A percentile compares a stretch with the other conserved stretches of the same genome.
phyloP scores from a whole-genome alignment of 2,888 invertebrate genomes.

The Aquatica leii region DNA sequence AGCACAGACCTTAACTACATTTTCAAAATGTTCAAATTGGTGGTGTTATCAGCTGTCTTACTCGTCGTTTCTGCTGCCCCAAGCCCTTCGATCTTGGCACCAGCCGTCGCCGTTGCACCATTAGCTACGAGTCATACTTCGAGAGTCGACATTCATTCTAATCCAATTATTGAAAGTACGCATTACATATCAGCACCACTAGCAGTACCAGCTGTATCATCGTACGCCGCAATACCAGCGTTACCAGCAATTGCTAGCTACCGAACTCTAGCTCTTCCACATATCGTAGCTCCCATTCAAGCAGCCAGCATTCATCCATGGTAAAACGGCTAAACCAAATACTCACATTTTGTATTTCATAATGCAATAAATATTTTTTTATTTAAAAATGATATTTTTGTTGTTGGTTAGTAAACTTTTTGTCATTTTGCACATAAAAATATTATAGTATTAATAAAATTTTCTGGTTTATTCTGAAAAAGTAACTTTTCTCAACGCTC shows the following conservation, averaged over 20 bases:
- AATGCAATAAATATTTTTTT: too few relatives aligned
- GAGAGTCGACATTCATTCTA: slow-evolving; percentile 39
- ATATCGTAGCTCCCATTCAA: not conserved
- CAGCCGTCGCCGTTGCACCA: slow-evolving; percentile 31
- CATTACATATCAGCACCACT: not conserved
- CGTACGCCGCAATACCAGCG: not conserved
- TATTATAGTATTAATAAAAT: too few relatives aligned
- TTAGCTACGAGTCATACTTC: slow-evolving; percentile 40
- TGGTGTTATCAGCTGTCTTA: slow-evolving; percentile 66
- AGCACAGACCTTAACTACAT: slow-evolving; percentile 44
- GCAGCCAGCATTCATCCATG: slow-evolving; percentile 6
- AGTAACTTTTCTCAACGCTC: too few relatives aligned
- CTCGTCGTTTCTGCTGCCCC: slow-evolving; percentile 54
- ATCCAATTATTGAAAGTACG: slow-evolving; percentile 15
- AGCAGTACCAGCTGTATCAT: not conserved
- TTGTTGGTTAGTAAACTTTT: too few relatives aligned
- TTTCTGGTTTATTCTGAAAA: too few relatives aligned
- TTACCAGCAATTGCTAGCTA: not conserved
- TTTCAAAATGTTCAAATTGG: slow-evolving; percentile 53
- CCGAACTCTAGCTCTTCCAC: not conserved
- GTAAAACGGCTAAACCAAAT: too few relatives aligned
- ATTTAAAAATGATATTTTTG: too few relatives aligned
- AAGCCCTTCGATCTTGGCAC: slow-evolving; percentile 18
- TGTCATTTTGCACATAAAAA: too few relatives aligned
- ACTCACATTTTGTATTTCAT: too few relatives aligned